Conservation (phyloP, 2,888 invertebrate genomes). For the Mycalesis mineus region DNA sequence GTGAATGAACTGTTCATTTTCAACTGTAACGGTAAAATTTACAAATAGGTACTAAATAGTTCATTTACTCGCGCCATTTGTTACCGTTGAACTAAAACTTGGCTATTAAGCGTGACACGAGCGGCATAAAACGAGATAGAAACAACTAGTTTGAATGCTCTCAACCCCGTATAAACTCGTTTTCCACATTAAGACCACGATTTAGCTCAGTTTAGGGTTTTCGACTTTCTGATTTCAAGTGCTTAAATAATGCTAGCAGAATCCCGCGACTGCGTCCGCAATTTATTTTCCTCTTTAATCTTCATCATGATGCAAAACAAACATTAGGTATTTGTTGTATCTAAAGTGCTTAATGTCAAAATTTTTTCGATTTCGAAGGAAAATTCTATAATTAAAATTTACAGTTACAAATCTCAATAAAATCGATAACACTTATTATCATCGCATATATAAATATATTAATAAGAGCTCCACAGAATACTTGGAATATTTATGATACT, state of each 20-base stretch:
- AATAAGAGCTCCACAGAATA: too few relatives aligned
- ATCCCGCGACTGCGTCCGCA: too few relatives aligned
- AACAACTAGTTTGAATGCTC: constrained; percentile 25
- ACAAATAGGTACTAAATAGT: constrained; percentile 1
- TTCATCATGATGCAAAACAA: too few relatives aligned
- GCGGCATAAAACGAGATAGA: constrained; percentile 24
- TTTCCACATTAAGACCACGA: constrained; percentile 19
- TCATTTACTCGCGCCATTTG: constrained; percentile 14
- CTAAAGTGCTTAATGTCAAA: too few relatives aligned
- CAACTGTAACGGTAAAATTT: background rate
- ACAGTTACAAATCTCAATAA: too few relatives aligned
- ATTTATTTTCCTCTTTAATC: too few relatives aligned
- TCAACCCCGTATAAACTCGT: constrained; percentile 20
- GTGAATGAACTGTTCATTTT: background rate
- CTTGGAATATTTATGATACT: too few relatives aligned
- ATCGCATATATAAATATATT: too few relatives aligned
- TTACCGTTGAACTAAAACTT: constrained; percentile 22
- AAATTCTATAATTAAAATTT: too few relatives aligned
- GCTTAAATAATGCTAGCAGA: background rate
- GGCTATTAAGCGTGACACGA: constrained; percentile 25
- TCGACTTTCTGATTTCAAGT: constrained; percentile 8
- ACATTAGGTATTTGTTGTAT: too few relatives aligned
- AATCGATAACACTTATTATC: too few relatives aligned
- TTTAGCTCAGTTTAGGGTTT: constrained; percentile 15
- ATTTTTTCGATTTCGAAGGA: too few relatives aligned